phyloP scores from a whole-genome alignment of 2,888 invertebrate species.

The Polia nebulosa region DNA sequence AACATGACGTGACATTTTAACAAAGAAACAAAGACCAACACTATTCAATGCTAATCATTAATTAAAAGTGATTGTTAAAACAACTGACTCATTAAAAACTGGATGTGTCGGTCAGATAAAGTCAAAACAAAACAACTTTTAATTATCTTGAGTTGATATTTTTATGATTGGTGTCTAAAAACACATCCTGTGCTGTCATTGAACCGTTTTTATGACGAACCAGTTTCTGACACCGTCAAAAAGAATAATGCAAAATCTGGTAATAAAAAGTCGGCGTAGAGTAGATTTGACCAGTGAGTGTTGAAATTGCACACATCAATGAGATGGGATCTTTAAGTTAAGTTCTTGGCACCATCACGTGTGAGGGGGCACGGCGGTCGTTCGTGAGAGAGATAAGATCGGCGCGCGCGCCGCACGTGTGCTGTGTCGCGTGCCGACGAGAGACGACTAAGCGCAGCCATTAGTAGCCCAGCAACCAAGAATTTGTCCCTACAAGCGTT shows the following conservation, averaged over 20 bases:
- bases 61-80: constrained; percentile 41
- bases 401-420: constrained; percentile 84
- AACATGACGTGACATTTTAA: not conserved
- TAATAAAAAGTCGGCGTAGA: constrained; percentile 60
- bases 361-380: constrained; percentile 89
- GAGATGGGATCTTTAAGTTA: constrained; percentile 84
- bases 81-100: constrained; percentile 38
- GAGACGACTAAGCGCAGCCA: constrained; percentile 70
- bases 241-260: constrained; percentile 57
- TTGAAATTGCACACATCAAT: constrained; percentile 80
- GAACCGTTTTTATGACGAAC: constrained; percentile 34
- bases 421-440: constrained; percentile 79
- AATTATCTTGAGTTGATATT: constrained; percentile 40
- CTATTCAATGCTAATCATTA: constrained; percentile 44
- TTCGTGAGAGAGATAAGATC: constrained; percentile 88
- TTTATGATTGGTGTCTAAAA: constrained; percentile 33
- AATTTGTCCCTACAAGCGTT: constrained; percentile 71
- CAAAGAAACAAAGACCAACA: constrained; percentile 25
- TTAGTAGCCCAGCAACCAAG: constrained; percentile 74
- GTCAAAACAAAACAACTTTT: constrained; percentile 35
- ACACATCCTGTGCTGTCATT: constrained; percentile 36
- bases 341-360: constrained; percentile 85
- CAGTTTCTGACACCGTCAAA: constrained; percentile 34
- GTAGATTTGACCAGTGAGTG: constrained; percentile 72
- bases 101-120: constrained; percentile 40